These are phyloP conservation scores for Bufo gargarizans DNA, from an alignment of 2,113 vertebrate genomes.

Conservation along the genomic window DNA sequence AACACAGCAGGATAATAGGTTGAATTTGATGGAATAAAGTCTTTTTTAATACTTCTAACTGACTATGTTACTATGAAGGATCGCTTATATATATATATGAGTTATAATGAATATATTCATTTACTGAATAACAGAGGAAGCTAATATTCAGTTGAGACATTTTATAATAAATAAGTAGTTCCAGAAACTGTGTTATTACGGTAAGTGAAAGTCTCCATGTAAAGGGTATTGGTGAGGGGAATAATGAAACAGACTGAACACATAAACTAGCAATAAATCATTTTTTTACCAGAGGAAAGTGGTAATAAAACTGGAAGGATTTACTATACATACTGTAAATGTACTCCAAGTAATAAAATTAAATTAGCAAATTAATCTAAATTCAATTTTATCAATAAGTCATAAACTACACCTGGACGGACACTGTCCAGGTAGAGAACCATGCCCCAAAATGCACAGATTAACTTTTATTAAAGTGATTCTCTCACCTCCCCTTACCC, in stretches of 20 bases:
- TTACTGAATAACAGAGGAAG: not conserved
- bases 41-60: too few relatives aligned
- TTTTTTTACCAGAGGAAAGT: not conserved
- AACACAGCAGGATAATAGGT: too few relatives aligned
- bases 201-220: not conserved
- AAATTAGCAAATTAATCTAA: conserved; percentile 15
- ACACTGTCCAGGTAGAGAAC: not conserved
- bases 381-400: not conserved
- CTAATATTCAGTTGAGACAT: not conserved
- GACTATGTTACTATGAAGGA: too few relatives aligned
- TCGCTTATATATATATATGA: too few relatives aligned
- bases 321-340: not conserved
- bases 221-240: not conserved
- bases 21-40: too few relatives aligned
- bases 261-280: not conserved
- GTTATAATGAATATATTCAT: not conserved
- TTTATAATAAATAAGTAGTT: not conserved
- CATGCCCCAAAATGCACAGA: not conserved
- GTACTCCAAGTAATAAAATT: not conserved
- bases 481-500: too few relatives aligned
- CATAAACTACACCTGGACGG: not conserved
- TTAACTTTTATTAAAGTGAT: not conserved
- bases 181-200: not conserved
- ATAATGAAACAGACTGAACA: not conserved
- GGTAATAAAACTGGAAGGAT: not conserved